Base-by-base conservation (phyloP, 2,113 vertebrate species). In the Sisor rabdophorus region DNA sequence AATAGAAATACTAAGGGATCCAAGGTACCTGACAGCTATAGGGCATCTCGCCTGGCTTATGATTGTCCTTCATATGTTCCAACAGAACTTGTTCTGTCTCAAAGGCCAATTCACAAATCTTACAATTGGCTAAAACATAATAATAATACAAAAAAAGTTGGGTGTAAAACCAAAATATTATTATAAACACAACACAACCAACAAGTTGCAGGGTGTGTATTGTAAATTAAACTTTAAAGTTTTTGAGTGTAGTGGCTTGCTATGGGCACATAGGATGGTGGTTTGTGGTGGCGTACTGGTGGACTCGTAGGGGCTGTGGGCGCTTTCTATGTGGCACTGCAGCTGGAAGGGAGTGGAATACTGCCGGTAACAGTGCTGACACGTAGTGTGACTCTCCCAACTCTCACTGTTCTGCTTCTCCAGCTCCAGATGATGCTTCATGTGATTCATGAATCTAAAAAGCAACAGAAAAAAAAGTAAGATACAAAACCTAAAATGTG, bases 21-120 rank as follows among this genome's bases (percentile, higher is more conserved):
- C 58, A 15, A 32, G 20, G 16, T 92, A 98, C 97, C 95, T 98
- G 95, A 90, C 97, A 99, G 84, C 95, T 91, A 71, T 99, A 99
- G 1, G 97, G 97, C 97, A 99, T 99, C 91, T 99, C 97, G 84
- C 97, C 97, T 2, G 97, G 97, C 88, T 97, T 99, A 90, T 99
- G 97, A 90, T 95, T 96, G 85, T 95, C 94, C 88, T 98, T 99
- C 97, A 99, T 99, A 83, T 99, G 97, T 81, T 99, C 96, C 85
- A 99, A 86, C 79, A 99, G 94, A 86, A 96, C 90, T 88, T 98
- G 97, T 81, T 99, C 97, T 1, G 96, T 94, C 83, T 98, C 97
- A 91, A 98, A 99, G 16, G 96, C 97, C 84, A 98, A 90, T 84
- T 99, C 97, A 86, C 97, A 99, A 81, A 98, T 99, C 88, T 98